A percentile compares a stretch with the other conserved stretches of the same genome.
These are phyloP conservation scores for Drosophila testacea DNA, from an alignment of 2,888 invertebrate species.

Conservation along the genomic window DNA sequence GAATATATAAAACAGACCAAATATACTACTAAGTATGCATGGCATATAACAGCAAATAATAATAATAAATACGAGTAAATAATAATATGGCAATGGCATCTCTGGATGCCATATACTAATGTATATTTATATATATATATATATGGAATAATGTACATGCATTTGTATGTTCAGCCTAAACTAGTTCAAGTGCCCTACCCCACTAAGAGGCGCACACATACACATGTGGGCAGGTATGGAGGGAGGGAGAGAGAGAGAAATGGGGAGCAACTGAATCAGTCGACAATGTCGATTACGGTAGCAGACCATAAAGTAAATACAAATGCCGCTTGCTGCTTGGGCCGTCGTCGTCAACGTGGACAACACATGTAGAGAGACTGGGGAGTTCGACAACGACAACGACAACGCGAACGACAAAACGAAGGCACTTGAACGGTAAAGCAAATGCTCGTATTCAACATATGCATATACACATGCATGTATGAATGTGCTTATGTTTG, in stretches of 20 bases:
- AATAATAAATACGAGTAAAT: conserved; percentile 7
- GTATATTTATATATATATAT: neutral
- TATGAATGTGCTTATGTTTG: neutral
- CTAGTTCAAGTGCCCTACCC: conserved; percentile 77
- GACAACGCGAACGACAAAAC: conserved; percentile 9
- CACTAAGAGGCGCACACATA: conserved; percentile 37
- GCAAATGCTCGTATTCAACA: conserved; percentile 19
- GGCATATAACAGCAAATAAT: neutral
- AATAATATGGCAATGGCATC: conserved; percentile 13
- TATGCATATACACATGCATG: neutral
- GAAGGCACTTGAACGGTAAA: conserved; percentile 40
- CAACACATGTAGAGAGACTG: conserved; percentile 43
- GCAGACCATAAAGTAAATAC: conserved; percentile 74
- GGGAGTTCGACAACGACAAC: conserved; percentile 21
- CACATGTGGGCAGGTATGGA: conserved; percentile 5
- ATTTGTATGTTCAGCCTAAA: conserved; percentile 33
- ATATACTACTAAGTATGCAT: conserved; percentile 5
- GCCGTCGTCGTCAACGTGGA: conserved; percentile 53
- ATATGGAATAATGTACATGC: neutral
- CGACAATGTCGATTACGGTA: conserved; percentile 70
- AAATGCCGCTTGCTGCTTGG: conserved; percentile 56
- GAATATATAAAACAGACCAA: neutral
- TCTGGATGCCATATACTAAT: neutral
- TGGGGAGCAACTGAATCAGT: conserved; percentile 36
- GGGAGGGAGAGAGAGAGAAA: conserved; percentile 32